phyloP scores from a whole-genome alignment of 2,888 invertebrate species.

The Lasioglossum malachurum region DNA sequence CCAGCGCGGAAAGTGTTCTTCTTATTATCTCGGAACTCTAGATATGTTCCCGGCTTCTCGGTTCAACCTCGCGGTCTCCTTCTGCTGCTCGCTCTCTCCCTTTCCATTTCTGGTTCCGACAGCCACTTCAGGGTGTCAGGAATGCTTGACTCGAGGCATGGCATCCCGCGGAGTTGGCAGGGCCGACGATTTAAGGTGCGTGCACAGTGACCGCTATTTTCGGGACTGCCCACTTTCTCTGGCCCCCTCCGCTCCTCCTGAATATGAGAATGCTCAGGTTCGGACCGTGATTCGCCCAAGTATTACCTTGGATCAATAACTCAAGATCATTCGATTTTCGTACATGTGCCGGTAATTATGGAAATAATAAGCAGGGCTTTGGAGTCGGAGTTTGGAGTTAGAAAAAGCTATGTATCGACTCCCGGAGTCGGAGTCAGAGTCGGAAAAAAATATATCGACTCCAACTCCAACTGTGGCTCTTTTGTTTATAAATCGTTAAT shows the following conservation, averaged over 20 bases:
- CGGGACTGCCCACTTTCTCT: conserved; percentile 18
- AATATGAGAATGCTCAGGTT: background rate
- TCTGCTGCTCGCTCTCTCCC: conserved; percentile 58
- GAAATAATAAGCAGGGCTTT: too few relatives aligned
- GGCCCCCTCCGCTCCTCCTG: too few relatives aligned
- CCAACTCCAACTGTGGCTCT: too few relatives aligned
- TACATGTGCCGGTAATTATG: background rate
- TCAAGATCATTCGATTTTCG: background rate
- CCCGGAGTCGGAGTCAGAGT: too few relatives aligned
- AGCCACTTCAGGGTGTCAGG: conserved; percentile 76
- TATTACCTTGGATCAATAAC: background rate
- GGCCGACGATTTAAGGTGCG: conserved; percentile 69
- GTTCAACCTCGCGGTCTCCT: conserved; percentile 50
- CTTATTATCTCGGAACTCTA: conserved; percentile 62
- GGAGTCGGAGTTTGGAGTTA: too few relatives aligned
- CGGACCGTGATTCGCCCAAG: background rate
- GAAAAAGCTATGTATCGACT: too few relatives aligned
- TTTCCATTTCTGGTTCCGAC: conserved; percentile 76
- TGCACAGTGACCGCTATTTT: conserved; percentile 64
- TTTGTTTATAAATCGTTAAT: too few relatives aligned
- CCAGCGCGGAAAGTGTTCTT: conserved; percentile 35
- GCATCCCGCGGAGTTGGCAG: conserved; percentile 76
- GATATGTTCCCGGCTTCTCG: conserved; percentile 66
- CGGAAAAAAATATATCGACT: too few relatives aligned
- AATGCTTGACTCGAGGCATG: conserved; percentile 73